Evolutionary conservation across 2,113 vertebrate species (phyloP).

Genomic region (Alces alces): DNA sequence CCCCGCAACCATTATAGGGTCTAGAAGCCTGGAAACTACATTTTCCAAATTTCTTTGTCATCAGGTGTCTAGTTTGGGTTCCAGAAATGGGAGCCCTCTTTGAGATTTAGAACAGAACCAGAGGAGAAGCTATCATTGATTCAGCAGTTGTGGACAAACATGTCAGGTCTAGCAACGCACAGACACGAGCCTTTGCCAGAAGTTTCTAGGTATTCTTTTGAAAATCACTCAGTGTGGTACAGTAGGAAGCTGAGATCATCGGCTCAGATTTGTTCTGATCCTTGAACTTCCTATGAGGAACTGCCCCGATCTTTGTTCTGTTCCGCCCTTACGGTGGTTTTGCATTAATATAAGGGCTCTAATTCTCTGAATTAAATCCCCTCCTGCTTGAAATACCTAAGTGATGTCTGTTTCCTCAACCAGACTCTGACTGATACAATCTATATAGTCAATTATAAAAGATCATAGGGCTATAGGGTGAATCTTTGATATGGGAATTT

Average conservation of each 20-base stretch:
- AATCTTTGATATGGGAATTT: not conserved
- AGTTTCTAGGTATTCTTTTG: not conserved
- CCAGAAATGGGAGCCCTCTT: not conserved
- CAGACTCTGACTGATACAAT: not conserved
- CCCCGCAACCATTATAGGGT: not conserved
- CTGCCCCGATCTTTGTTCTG: not conserved
- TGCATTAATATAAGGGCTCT: not conserved
- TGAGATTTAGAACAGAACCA: not conserved
- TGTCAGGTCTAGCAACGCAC: not conserved
- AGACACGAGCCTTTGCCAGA: not conserved
- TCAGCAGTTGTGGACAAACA: not conserved
- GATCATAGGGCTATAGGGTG: not conserved
- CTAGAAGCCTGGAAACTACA: not conserved
- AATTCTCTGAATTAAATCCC: not conserved
- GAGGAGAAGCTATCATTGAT: not conserved
- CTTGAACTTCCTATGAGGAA: not conserved
- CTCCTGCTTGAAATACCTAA: not conserved
- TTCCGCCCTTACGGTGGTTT: not conserved
- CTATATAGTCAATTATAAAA: not conserved
- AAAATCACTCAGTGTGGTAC: not conserved
- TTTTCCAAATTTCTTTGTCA: not conserved
- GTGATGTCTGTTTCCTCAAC: not conserved
- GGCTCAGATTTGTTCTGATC: not conserved
- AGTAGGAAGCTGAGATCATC: not conserved
- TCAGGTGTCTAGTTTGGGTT: not conserved